Evolutionary conservation across 2,797 vertebrate species (phyloP), one percentile per base, ranked within the genome.

Genomic region (Enteromius anoplus): DNA sequence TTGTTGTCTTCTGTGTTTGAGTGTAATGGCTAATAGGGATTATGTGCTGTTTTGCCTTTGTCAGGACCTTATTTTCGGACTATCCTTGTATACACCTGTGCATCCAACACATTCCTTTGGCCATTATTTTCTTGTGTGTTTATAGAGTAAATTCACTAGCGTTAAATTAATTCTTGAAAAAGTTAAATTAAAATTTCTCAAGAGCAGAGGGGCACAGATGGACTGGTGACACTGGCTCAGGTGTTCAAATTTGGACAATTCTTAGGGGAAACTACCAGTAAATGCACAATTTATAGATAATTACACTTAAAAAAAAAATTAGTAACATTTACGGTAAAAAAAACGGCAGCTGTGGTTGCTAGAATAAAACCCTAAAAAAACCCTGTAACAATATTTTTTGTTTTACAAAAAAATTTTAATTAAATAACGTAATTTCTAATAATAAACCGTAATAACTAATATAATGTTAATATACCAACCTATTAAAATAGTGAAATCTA

Each of bases 1-100:
- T 84, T 85, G 72, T 83, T 53, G 81, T 85, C 69, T 82, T 85
- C 71, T 47, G 80, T 84, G 80, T 87, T 81, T 76, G 86, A 78
- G 47, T 78, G 84, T 85, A 75, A 64, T 64, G 81, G 81, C 78
- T 64, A 68, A 75, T 80, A 81, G 78, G 73, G 73, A 78, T 83
- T 78, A 77, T 75, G 80, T 83, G 68, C 70, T 68, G 66, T 81
- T 85, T 81, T 49, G 65, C 71, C 37, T 29, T 77, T 78, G 26
- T 78, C 40, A 64, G 17, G 23, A 65, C 15, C 40, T 62, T 64
- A 29, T 65, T 78, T 65, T 76, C 26, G n/a, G 42, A 65, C 23
- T 47, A 21, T 65, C 17, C 58, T 47, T 2, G 17, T 49, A 34
- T 23, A 76, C 49, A 62, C 40, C 26, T 65, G 58, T 64, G 58